Evolutionary conservation across 2,797 vertebrate genomes (phyloP).

Genomic region (Spondyliosoma cantharus): DNA sequence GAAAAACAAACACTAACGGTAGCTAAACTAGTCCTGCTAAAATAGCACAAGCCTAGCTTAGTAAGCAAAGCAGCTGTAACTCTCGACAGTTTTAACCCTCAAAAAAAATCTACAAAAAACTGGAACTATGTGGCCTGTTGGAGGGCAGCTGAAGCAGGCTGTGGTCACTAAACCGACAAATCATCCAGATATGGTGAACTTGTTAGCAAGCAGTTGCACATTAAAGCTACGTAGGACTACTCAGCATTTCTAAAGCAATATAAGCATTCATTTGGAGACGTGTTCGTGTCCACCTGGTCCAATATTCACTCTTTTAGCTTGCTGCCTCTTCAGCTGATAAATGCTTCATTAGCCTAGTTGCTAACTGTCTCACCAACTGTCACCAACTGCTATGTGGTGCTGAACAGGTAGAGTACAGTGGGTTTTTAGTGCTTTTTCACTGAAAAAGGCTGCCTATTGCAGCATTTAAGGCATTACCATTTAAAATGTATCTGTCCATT

Average conservation of each 20-base stretch:
- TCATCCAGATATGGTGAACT: not conserved
- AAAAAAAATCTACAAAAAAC: not conserved
- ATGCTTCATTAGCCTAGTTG: not conserved
- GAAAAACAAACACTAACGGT: not conserved
- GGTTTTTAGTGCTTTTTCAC: not conserved
- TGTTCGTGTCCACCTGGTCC: not conserved
- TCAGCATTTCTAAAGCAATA: not conserved
- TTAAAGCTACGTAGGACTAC: not conserved
- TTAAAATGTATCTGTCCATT: not conserved
- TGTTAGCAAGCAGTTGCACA: not conserved
- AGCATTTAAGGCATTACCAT: not conserved
- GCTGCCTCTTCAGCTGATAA: constrained; percentile 4
- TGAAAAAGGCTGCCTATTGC: not conserved
- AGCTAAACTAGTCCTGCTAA: not conserved
- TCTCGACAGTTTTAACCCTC: not conserved
- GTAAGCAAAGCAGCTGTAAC: not conserved
- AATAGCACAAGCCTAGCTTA: not conserved
- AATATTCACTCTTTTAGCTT: not conserved
- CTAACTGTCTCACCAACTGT: constrained; percentile 7
- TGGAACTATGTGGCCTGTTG: not conserved
- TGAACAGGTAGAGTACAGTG: constrained; percentile 2
- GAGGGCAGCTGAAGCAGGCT: not conserved
- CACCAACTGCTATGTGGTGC: not conserved
- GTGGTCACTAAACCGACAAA: not conserved
- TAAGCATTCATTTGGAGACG: not conserved